These are phyloP conservation scores for Coleophora flavipennella DNA, from an alignment of 2,888 invertebrate species.

Conservation along the genomic window DNA sequence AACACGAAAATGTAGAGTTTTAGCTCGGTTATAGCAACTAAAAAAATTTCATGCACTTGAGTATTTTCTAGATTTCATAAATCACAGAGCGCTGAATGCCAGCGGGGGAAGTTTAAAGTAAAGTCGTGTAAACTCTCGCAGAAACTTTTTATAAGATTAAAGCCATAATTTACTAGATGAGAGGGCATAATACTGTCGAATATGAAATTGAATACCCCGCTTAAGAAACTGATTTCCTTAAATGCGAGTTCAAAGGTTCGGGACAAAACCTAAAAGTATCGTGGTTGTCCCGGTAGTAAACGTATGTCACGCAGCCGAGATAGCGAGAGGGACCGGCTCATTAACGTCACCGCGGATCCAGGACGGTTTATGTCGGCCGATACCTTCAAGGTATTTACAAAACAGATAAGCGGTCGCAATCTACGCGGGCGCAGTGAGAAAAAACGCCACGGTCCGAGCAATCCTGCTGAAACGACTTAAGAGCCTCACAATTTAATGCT, in stretches of 20 bases:
- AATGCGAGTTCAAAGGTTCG: constrained; percentile 39
- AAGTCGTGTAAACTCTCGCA: constrained; percentile 50
- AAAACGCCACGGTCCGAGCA: constrained; percentile 44
- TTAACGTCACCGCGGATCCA: constrained; percentile 61
- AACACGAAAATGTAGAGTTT: neutral
- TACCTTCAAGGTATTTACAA: constrained; percentile 69
- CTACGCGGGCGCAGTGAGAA: constrained; percentile 46
- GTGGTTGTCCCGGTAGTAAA: constrained; percentile 45
- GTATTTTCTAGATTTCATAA: constrained; percentile 63
- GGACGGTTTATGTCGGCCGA: constrained; percentile 56
- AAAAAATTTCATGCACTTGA: constrained; percentile 49
- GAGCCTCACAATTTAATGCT: constrained; percentile 65
- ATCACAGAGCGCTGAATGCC: constrained; percentile 55
- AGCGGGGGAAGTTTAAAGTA: constrained; percentile 54
- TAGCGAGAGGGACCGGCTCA: constrained; percentile 60
- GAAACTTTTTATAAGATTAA: constrained; percentile 60
- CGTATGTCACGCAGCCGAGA: constrained; percentile 60
- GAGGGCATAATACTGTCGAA: constrained; percentile 51
- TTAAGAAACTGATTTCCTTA: constrained; percentile 35
- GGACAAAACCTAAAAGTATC: constrained; percentile 48
- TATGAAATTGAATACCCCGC: constrained; percentile 27
- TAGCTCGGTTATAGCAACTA: constrained; percentile 30
- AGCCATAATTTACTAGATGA: constrained; percentile 63
- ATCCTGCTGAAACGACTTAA: constrained; percentile 57
- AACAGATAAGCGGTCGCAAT: constrained; percentile 55